These are phyloP conservation scores for Ptychadena robeensis DNA, from an alignment of 2,797 vertebrate species.

Conservation along the genomic window DNA sequence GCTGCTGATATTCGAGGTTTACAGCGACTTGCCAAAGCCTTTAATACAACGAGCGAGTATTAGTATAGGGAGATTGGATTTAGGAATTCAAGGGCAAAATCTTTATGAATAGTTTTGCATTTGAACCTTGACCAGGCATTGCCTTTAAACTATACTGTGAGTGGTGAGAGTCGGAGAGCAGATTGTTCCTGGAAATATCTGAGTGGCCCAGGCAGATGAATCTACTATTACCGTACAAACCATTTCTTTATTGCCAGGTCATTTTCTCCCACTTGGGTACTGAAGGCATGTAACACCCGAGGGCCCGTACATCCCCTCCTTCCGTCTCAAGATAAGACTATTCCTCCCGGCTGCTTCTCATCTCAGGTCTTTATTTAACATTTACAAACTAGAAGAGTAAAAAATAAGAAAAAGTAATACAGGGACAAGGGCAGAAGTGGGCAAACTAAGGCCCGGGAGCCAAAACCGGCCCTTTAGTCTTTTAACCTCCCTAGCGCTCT, in stretches of 20 bases:
- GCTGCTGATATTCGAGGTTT: background rate
- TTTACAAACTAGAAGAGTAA: too few species aligned
- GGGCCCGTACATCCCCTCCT: background rate
- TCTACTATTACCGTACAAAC: constrained; percentile 46
- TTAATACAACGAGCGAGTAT: constrained; percentile 26
- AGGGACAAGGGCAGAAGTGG: too few species aligned
- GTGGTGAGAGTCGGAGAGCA: constrained; percentile 24
- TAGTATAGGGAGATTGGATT: constrained; percentile 10
- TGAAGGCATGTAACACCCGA: background rate
- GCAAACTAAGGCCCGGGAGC: too few species aligned
- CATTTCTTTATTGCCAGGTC: constrained; percentile 33
- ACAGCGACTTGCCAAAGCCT: background rate
- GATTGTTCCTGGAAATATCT: constrained; percentile 67
- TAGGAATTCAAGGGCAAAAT: constrained; percentile 47
- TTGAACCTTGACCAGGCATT: constrained; percentile 48
- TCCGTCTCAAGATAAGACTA: background rate
- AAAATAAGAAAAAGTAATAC: too few species aligned
- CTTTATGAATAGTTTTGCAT: constrained; percentile 44
- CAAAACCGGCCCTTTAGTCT: too few species aligned
- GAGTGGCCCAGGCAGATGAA: constrained; percentile 63
- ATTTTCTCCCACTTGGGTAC: constrained; percentile 50
- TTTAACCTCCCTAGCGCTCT: too few species aligned
- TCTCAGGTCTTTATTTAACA: background rate
- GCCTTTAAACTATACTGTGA: constrained; percentile 29
- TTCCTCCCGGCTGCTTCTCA: background rate